phyloP scores from a whole-genome alignment of 2,113 vertebrate species.

The Coturnix japonica region DNA sequence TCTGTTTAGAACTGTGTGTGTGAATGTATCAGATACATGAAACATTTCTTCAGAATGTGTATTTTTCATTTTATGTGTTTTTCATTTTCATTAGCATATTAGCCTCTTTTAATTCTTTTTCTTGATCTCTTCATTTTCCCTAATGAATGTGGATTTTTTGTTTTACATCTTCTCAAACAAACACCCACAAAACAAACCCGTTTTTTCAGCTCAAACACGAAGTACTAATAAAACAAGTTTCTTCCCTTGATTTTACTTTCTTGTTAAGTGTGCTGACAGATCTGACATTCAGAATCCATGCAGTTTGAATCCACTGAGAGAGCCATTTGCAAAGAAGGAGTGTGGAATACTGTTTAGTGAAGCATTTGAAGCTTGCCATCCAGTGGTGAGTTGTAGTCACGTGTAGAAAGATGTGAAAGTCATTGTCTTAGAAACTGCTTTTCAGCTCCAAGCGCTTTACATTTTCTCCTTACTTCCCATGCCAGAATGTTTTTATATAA shows the following conservation, averaged over 20 bases:
- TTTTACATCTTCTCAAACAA: background rate
- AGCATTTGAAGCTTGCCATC: constrained; percentile 93
- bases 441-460: background rate
- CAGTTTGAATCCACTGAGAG: constrained; percentile 89
- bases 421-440: background rate
- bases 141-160: background rate
- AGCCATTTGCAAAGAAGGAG: constrained; percentile 92
- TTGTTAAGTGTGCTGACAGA: constrained; percentile 89
- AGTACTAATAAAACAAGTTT: background rate
- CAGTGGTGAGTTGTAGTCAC: constrained; percentile 85
- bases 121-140: background rate
- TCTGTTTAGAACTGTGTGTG: background rate
- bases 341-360: constrained; percentile 90
- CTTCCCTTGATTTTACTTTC: constrained; percentile 17
- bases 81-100: background rate
- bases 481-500: background rate
- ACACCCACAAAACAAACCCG: background rate
- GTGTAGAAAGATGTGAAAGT: background rate
- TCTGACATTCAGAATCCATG: constrained; percentile 92
- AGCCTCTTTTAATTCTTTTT: background rate
- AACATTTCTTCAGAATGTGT: background rate
- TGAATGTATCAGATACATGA: background rate
- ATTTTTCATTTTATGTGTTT: background rate
- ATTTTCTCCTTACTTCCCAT: background rate
- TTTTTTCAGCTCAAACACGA: background rate